Evolutionary conservation across 2,888 invertebrate species (phyloP).

Genomic region (Psococerastis gibbosa): DNA sequence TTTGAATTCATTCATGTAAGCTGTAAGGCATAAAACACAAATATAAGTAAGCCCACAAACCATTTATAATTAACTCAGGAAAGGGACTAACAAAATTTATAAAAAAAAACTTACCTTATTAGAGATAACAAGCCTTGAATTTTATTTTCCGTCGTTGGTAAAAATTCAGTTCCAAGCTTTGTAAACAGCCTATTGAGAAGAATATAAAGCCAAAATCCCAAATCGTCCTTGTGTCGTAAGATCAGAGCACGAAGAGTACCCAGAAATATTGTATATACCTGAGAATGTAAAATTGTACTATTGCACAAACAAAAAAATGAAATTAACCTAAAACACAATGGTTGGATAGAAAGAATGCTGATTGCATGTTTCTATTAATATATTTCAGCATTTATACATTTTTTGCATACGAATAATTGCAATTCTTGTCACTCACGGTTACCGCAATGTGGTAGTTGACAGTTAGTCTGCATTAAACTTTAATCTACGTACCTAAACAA

Average conservation of each 20-base stretch:
- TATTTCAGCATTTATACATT: too few relatives aligned
- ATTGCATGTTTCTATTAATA: too few relatives aligned
- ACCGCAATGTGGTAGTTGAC: too few relatives aligned
- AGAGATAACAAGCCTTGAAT: conserved; percentile 69
- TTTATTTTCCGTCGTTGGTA: conserved; percentile 82
- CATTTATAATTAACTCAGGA: neutral
- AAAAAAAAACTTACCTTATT: conserved; percentile 33
- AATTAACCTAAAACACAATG: too few relatives aligned
- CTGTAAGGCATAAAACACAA: conserved; percentile 5
- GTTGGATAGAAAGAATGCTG: too few relatives aligned
- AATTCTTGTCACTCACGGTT: too few relatives aligned
- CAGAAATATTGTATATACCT: conserved; percentile 77
- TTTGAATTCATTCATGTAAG: too few relatives aligned
- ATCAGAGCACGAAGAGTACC: conserved; percentile 86
- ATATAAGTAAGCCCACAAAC: neutral
- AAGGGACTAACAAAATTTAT: conserved; percentile 15
- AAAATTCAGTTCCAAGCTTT: conserved; percentile 77
- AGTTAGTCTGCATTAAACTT: too few relatives aligned
- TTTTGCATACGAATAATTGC: too few relatives aligned
- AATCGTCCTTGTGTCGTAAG: conserved; percentile 63
- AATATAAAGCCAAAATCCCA: conserved; percentile 86
- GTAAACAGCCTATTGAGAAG: conserved; percentile 70
- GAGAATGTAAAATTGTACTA: too few relatives aligned
- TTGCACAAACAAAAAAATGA: too few relatives aligned
- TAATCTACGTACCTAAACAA: too few relatives aligned